A percentile compares a stretch with the other conserved stretches of the same genome.
phyloP scores from a whole-genome alignment of 2,797 vertebrate species.

The Champsocephalus gunnari region DNA sequence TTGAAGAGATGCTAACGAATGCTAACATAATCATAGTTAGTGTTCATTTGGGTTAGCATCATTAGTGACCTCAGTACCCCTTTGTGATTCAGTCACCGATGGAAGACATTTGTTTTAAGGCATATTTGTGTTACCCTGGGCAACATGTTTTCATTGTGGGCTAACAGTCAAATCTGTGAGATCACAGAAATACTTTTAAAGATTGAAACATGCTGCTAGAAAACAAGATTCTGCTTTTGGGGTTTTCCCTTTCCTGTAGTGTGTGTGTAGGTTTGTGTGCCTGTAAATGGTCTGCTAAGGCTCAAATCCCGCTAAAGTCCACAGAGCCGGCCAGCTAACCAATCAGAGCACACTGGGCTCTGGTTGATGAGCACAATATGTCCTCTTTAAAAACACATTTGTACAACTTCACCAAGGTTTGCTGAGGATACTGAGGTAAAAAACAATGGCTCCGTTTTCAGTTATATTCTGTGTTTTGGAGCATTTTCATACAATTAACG shows the following conservation, averaged over 20 bases:
- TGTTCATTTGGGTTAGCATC: neutral
- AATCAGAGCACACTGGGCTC: no score
- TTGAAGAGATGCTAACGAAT: neutral
- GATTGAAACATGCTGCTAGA: neutral
- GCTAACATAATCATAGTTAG: neutral
- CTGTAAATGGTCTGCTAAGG: no score
- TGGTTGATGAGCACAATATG: no score
- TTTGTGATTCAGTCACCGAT: neutral
- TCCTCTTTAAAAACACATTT: neutral
- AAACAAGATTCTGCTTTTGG: neutral
- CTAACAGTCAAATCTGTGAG: neutral
- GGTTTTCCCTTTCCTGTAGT: no score
- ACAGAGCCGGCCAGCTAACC: no score
- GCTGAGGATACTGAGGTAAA: neutral
- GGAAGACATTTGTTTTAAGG: neutral
- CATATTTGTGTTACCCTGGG: neutral
- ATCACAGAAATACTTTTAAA: neutral
- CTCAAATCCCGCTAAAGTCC: no score
- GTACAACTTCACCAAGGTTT: neutral
- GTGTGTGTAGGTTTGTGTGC: no score
- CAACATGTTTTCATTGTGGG: neutral
- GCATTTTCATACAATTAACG: neutral
- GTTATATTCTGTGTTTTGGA: conserved; percentile 1
- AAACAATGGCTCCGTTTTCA: neutral
- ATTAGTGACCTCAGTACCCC: neutral